These are phyloP conservation scores for Dermochelys coriacea DNA, from an alignment of 2,797 vertebrate genomes.

Conservation along the genomic window DNA sequence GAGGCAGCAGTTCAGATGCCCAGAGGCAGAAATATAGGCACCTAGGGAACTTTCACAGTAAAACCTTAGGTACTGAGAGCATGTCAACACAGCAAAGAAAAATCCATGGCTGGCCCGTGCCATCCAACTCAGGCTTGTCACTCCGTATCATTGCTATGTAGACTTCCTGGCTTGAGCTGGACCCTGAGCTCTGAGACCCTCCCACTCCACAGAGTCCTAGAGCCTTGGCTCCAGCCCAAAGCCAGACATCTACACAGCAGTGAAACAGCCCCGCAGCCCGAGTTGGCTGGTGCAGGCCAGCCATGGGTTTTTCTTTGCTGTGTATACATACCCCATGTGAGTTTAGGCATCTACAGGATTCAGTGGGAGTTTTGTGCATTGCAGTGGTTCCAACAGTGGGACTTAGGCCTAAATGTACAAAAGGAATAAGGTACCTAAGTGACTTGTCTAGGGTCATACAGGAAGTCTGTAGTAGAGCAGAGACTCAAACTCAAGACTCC, in stretches of 20 bases:
- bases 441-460: not conserved
- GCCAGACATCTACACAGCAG: not conserved
- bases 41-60: no score
- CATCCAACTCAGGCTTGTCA: no score
- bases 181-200: not conserved
- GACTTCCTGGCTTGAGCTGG: not conserved
- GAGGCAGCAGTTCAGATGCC: no score
- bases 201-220: no score
- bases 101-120: no score
- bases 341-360: not conserved
- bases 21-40: no score
- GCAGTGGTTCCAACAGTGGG: not conserved
- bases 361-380: not conserved
- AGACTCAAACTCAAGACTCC: not conserved
- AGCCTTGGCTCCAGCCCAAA: not conserved
- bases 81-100: no score
- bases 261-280: not conserved
- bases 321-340: not conserved
- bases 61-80: no score
- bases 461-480: not conserved
- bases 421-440: not conserved
- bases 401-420: not conserved
- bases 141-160: not conserved
- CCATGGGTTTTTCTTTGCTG: not conserved
- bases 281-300: not conserved